Evolutionary conservation across 1,140 invertebrate genomes (phyloP).

Genomic region (Scaptomyza pallida): DNA sequence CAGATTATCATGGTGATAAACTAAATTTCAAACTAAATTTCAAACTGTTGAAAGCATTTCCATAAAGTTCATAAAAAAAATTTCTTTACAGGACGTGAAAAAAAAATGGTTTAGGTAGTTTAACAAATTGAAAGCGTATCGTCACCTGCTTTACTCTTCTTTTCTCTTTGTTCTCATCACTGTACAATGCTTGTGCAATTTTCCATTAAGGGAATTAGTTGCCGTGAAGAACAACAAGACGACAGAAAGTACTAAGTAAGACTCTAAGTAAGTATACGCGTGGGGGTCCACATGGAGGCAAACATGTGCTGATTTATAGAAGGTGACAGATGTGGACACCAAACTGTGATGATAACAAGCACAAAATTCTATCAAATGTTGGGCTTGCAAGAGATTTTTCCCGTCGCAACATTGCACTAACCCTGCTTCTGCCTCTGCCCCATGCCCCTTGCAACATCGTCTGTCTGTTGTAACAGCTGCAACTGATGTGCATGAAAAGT

Average conservation of each 20-base stretch:
- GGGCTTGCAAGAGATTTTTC: constrained; percentile 26
- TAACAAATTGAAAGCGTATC: too few relatives aligned
- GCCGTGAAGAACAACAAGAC: constrained; percentile 31
- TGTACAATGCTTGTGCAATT: constrained; percentile 69
- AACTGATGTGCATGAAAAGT: constrained; percentile 81
- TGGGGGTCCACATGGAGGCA: constrained; percentile 31
- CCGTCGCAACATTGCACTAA: constrained; percentile 20
- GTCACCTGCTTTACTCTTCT: too few relatives aligned
- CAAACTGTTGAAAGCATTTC: too few relatives aligned
- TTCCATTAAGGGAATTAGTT: constrained; percentile 81
- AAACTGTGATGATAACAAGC: constrained; percentile 77
- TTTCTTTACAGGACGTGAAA: too few relatives aligned
- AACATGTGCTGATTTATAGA: constrained; percentile 74
- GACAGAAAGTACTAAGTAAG: constrained; percentile 41
- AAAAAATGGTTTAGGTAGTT: too few relatives aligned
- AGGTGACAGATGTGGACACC: constrained; percentile 80
- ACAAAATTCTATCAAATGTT: neutral
- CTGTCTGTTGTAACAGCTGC: constrained; percentile 75
- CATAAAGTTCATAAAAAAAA: too few relatives aligned
- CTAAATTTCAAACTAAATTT: too few relatives aligned
- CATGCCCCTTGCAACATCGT: constrained; percentile 30
- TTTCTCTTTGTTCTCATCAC: neutral
- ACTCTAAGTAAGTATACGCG: constrained; percentile 25
- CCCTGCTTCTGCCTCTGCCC: constrained; percentile 3
- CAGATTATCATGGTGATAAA: too few relatives aligned